Conservation (phyloP, 2,888 invertebrate species). For the Argyra leucocephala region DNA sequence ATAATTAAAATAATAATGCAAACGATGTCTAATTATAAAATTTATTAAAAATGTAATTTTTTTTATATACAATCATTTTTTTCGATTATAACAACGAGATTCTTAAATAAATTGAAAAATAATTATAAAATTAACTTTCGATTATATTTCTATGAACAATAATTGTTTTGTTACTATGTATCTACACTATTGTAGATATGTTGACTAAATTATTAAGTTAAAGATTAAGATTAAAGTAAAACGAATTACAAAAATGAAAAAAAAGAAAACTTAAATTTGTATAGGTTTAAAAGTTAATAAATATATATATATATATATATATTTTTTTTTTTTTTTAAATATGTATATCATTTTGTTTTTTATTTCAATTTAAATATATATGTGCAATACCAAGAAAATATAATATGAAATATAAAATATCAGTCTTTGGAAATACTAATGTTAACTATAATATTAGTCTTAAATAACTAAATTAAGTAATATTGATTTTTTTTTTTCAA, state of each 20-base stretch:
- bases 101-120: neutral
- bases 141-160: too few relatives aligned
- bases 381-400: neutral
- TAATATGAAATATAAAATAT: neutral
- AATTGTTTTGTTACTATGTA: too few relatives aligned
- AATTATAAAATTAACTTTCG: neutral
- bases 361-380: neutral
- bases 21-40: neutral
- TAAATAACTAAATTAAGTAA: neutral
- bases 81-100: neutral
- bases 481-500: too few relatives aligned
- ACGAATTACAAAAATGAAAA: too few relatives aligned
- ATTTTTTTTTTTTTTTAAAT: too few relatives aligned
- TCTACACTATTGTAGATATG: too few relatives aligned
- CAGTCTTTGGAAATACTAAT: conserved; percentile 6
- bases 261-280: too few relatives aligned
- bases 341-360: neutral
- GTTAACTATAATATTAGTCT: neutral
- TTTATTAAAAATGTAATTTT: neutral
- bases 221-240: too few relatives aligned
- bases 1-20: too few relatives aligned
- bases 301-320: too few relatives aligned
- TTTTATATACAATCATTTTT: neutral
- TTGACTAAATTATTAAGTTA: too few relatives aligned
- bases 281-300: too few relatives aligned